Evolutionary conservation across 2,113 vertebrate genomes (phyloP).

Genomic region (Dendrocopos noguchii): DNA sequence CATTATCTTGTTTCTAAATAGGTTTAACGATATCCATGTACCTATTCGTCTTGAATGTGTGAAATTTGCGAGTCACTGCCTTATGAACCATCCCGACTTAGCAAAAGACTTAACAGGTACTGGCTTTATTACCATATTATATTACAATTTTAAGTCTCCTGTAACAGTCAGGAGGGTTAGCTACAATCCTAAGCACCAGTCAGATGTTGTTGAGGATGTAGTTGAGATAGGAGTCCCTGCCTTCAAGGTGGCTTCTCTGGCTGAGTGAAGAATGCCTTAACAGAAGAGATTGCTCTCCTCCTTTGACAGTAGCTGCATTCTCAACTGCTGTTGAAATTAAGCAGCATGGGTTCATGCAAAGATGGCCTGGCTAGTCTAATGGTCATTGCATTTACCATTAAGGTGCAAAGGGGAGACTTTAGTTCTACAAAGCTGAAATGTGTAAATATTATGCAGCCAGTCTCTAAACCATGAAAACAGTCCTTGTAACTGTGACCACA

Average conservation of each 20-base stretch:
- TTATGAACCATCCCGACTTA: conserved; percentile 98
- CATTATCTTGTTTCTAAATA: conserved; percentile 61
- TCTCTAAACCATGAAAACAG: not conserved
- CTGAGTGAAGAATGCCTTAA: not conserved
- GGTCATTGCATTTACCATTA: not conserved
- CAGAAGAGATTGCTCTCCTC: not conserved
- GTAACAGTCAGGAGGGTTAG: not conserved
- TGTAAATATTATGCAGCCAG: not conserved
- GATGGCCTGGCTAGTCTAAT: not conserved
- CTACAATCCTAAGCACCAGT: not conserved
- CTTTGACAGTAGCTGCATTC: not conserved
- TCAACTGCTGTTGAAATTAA: not conserved
- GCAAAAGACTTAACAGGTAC: conserved; percentile 97
- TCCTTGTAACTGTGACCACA: not conserved
- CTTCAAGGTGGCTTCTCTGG: not conserved
- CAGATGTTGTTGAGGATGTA: not conserved
- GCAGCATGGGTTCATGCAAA: not conserved
- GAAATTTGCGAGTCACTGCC: conserved; percentile 98
- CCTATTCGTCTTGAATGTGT: conserved; percentile 98
- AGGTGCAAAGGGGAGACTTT: not conserved
- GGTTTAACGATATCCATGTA: conserved; percentile 99
- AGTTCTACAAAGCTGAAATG: not conserved
- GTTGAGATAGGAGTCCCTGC: not conserved
- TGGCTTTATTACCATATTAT: not conserved
- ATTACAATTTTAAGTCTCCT: not conserved